phyloP scores from a whole-genome alignment of 64 coral and sea anemone species.

The Exaiptasia diaphana region DNA sequence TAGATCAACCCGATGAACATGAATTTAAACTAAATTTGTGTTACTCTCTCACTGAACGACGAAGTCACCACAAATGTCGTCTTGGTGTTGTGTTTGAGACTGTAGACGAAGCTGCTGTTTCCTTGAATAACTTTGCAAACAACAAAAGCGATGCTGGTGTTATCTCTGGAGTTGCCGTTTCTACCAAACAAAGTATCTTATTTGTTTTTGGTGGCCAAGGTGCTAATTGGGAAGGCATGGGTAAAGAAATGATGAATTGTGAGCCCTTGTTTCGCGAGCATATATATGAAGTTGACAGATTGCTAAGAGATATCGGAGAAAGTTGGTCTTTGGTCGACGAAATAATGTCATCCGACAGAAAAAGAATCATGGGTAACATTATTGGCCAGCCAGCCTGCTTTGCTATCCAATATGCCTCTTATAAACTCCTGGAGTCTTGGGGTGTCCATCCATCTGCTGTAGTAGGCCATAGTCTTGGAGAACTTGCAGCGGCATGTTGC shows the following conservation, averaged over 20 bases:
- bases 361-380: slow-evolving; percentile 6
- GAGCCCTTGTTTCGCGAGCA: slow-evolving; percentile 53
- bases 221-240: slow-evolving; percentile 66
- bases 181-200: neutral
- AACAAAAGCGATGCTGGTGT: slow-evolving; percentile 9
- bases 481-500: slow-evolving; percentile 29
- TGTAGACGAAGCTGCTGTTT: slow-evolving; percentile 5
- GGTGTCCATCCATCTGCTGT: slow-evolving; percentile 65
- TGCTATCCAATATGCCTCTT: slow-evolving; percentile 64
- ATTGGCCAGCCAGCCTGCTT: slow-evolving; percentile 65
- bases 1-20: neutral
- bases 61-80: slow-evolving; percentile 42
- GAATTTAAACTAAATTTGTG: slow-evolving; percentile 36
- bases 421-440: slow-evolving; percentile 61
- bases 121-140: slow-evolving; percentile 29
- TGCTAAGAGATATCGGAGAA: slow-evolving; percentile 45
- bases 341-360: neutral
- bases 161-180: slow-evolving; percentile 7
- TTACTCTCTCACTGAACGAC: slow-evolving; percentile 66
- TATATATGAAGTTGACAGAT: slow-evolving; percentile 19
- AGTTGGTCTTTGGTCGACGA: slow-evolving; percentile 59
- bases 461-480: slow-evolving; percentile 64
- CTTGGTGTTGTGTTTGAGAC: slow-evolving; percentile 47
- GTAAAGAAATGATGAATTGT: slow-evolving; percentile 34
- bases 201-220: slow-evolving; percentile 77